These are phyloP conservation scores for Ardeotis arabs DNA, from an alignment of 2,113 vertebrate species.

Conservation along the genomic window DNA sequence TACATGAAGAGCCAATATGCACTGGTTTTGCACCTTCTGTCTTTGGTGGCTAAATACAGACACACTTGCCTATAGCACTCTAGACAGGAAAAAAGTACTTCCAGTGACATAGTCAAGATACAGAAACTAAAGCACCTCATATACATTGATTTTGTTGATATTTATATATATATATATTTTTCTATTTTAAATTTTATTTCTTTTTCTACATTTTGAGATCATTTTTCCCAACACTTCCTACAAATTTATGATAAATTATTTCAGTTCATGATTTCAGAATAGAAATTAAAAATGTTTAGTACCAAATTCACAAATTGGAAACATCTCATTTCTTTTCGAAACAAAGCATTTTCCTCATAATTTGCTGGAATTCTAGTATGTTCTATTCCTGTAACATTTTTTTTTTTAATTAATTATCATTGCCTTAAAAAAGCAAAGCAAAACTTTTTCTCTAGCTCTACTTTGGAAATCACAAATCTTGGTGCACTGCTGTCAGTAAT, in stretches of 20 bases:
- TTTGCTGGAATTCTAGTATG: not conserved
- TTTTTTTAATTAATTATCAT: not conserved
- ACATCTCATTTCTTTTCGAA: not conserved
- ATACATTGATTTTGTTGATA: not conserved
- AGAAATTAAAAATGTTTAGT: not conserved
- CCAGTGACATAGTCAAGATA: not conserved
- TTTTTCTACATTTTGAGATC: not conserved
- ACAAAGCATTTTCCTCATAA: not conserved
- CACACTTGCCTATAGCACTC: not conserved
- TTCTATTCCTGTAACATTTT: not conserved
- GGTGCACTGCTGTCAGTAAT: not conserved
- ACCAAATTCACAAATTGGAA: not conserved
- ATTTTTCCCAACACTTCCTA: not conserved
- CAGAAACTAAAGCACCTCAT: not conserved
- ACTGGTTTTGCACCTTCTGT: not conserved
- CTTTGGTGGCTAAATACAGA: not conserved
- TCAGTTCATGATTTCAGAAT: not conserved
- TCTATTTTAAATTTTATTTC: not conserved
- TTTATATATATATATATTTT: not conserved
- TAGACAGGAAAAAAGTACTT: not conserved
- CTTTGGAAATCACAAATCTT: not conserved
- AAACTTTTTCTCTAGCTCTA: not conserved
- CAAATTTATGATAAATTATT: not conserved
- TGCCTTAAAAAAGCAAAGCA: not conserved
- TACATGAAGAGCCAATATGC: not conserved